Evolutionary conservation across 2,113 vertebrate species (phyloP), one percentile per base, ranked within the genome.

Genomic region (Balaeniceps rex): DNA sequence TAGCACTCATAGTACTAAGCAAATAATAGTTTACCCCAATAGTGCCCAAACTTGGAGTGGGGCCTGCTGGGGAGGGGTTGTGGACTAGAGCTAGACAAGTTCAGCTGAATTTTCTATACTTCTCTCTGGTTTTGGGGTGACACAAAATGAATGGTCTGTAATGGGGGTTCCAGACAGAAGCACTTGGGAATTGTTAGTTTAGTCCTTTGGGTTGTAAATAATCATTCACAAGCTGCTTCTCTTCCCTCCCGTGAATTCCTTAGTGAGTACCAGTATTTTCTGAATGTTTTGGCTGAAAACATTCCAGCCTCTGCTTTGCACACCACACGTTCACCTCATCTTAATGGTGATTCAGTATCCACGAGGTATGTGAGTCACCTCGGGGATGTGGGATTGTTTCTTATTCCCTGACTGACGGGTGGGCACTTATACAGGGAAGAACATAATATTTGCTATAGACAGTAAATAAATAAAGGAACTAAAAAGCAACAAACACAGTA

Each of bases 351-450:
- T 94, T 96, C 95, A 95, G 87, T 58, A 80, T 72, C 82, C 95
- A 97, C 68, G 94, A 95, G 96, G 95, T 91, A 54, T 58, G 68
- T 97, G 95, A 97, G 94, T 97, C 96, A 96, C 84, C 75, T 91
- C 87, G 40, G 91, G 83, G 93, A 95, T 90, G 90, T 93, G 95
- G 87, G 91, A 90, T 91, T 87, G 42, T 96, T 95, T 80, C 89
- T 88, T 63, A 85, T 55, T 95, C 81, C 74, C 93, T 93, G 70
- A 58, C 83, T 93, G 87, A 87, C 5, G 71, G 71, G 87, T 44
- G 63, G 91, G 82, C 84, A 91, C 75, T 91, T 83, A 11, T 8
- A 55, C 38, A 76, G 75, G 70, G 55, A 75, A 90, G 66, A 66
- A 44, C 58, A 70, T 60, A 87, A 52, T 58, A 26, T 63, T 80